Base-by-base conservation (phyloP, 2,797 vertebrate genomes). In the Coregonus suidteri region DNA sequence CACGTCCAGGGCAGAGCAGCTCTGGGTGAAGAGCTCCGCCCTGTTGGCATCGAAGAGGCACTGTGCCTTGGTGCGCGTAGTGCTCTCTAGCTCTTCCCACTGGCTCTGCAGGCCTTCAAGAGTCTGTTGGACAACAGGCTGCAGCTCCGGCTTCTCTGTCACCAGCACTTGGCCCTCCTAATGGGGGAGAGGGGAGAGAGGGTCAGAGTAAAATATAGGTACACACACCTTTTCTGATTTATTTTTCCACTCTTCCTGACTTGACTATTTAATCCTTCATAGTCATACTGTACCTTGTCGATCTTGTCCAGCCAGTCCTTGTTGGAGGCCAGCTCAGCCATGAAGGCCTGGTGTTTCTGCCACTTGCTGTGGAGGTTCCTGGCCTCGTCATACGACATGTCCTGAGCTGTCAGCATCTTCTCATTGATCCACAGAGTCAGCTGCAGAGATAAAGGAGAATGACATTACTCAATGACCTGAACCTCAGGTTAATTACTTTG, bases 271-370 rank as follows among this genome's bases (percentile, higher is more conserved):
- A 3, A 25, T 3, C 53, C 1, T 64, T 64, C 59, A 11, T 64
- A 11, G 41, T 47, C 9, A 47, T 47, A 47, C 25, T 34, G 72
- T 31, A 96, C 97, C 96, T 95, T 95, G 89, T 96, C 95, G 65
- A 98, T 96, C 79, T 97, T 97, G 90, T 98, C 97, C 77, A 98
- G 90, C 97, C 97, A 98, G 87, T 96, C 95, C 81, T 96, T 97
- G 91, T 98, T 98, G 81, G 97, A 97, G 0, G 95, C 96, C 81
- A 98, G 89, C 90, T 98, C 97, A 0, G 97, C 97, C 88, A 96
- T 97, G 86, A 98, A 99, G 3, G 97, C 97, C 87, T 98, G 96
- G 90, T 98, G 97, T 82, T 98, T 99, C 91, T 98, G 97, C 97
- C 97, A 99, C 88, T 98, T 98, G 89, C 95, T 96, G 91, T 98